These are phyloP conservation scores for Heteromyza rotundicornis DNA, from an alignment of 2,888 invertebrate genomes.

Conservation along the genomic window DNA sequence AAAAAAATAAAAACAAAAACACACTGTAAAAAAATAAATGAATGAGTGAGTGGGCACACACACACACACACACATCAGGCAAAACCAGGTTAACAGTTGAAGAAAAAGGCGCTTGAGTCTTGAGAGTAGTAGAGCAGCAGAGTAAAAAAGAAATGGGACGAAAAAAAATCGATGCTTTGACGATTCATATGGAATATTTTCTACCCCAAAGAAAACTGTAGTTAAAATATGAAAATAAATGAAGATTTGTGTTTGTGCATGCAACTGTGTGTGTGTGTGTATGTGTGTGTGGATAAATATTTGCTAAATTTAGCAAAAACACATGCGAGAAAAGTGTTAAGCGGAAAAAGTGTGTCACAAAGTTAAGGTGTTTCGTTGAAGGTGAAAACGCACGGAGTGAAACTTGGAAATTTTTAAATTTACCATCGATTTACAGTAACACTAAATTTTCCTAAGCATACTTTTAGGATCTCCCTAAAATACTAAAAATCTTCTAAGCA, in stretches of 20 bases:
- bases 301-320: not conserved
- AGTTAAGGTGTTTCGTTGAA: slow-evolving; percentile 31
- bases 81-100: slow-evolving; percentile 30
- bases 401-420: too few species aligned
- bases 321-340: too few species aligned
- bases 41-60: slow-evolving; percentile 8
- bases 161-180: slow-evolving; percentile 20
- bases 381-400: too few species aligned
- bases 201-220: not conserved
- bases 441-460: too few species aligned
- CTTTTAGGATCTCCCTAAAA: not conserved
- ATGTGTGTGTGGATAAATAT: not conserved
- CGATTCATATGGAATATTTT: not conserved
- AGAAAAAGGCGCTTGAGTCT: not conserved
- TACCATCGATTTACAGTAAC: too few species aligned
- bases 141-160: not conserved
- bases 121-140: not conserved
- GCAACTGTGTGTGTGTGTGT: not conserved
- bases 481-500: not conserved
- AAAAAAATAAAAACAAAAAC: slow-evolving; percentile 16
- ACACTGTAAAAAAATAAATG: slow-evolving; percentile 13
- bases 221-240: not conserved
- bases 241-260: too few species aligned
- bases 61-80: not conserved
- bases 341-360: slow-evolving; percentile 14